A percentile compares a stretch with the other conserved stretches of the same genome.
These are phyloP conservation scores for Speoplatyrhinus poulsoni DNA, from an alignment of 2,113 vertebrate species.

Conservation along the genomic window DNA sequence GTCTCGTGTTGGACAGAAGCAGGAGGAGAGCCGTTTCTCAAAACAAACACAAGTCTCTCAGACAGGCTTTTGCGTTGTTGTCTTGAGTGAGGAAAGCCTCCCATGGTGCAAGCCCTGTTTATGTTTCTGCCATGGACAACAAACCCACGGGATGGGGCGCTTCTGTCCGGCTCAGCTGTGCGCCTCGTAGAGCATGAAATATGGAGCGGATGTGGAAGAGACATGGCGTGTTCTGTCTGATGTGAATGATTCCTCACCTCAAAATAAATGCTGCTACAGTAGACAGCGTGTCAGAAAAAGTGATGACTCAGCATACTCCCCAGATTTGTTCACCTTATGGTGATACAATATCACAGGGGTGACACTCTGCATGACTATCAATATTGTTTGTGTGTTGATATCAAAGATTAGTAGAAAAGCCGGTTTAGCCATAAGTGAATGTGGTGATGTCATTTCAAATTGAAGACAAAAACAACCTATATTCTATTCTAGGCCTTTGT, in stretches of 20 bases:
- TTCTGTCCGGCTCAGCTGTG: conserved; percentile 50
- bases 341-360: conserved; percentile 19
- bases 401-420: conserved; percentile 29
- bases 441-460: no score
- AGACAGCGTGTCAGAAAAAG: conserved; percentile 41
- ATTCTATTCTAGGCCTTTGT: no score
- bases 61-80: conserved; percentile 41
- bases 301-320: conserved; percentile 54
- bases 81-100: conserved; percentile 46
- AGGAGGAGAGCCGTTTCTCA: conserved; percentile 28
- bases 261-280: conserved; percentile 50
- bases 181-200: conserved; percentile 58
- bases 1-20: conserved; percentile 27
- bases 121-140: conserved; percentile 57
- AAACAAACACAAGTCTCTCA: conserved; percentile 20
- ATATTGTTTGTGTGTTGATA: conserved; percentile 15
- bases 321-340: conserved; percentile 15
- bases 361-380: neutral
- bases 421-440: neutral
- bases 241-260: conserved; percentile 34
- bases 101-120: conserved; percentile 57
- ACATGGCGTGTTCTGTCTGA: conserved; percentile 56
- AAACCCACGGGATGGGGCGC: conserved; percentile 43
- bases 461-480: no score
- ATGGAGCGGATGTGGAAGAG: conserved; percentile 64